phyloP scores from a whole-genome alignment of 2,888 invertebrate genomes.

The Choristoneura rosaceana region DNA sequence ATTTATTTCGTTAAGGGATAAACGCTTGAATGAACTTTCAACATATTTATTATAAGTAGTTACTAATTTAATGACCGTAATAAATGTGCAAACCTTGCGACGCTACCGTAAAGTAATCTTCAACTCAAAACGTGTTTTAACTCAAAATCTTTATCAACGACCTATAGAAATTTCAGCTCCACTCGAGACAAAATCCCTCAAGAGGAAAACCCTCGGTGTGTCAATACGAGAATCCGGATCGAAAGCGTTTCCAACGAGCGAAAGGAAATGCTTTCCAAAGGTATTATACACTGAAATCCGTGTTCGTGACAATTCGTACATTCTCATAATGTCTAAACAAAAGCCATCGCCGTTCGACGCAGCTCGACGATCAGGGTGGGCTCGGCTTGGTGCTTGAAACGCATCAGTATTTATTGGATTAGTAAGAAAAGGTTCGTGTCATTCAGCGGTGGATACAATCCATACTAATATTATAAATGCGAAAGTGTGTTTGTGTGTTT shows the following conservation, averaged over 20 bases:
- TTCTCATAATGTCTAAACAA: conserved; percentile 75
- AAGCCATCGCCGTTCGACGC: conserved; percentile 61
- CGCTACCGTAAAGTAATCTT: background rate
- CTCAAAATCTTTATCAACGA: conserved; percentile 13
- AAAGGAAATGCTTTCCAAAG: conserved; percentile 54
- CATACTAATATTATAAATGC: too few relatives aligned
- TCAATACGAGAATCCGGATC: conserved; percentile 25
- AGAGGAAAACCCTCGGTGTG: conserved; percentile 16
- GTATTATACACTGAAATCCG: conserved; percentile 62
- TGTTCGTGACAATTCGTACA: conserved; percentile 69
- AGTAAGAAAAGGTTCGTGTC: background rate
- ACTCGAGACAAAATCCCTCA: background rate
- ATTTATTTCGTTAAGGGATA: too few relatives aligned
- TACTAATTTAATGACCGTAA: too few relatives aligned
- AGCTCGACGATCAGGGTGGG: conserved; percentile 39
- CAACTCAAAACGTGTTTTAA: background rate
- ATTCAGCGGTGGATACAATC: background rate
- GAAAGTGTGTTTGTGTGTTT: too few relatives aligned
- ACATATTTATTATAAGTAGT: too few relatives aligned
- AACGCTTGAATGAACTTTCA: too few relatives aligned
- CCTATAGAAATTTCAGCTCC: background rate
- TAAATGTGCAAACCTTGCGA: background rate
- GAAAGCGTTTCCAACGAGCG: conserved; percentile 62
- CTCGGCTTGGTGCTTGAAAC: conserved; percentile 15
- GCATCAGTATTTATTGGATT: background rate